Base-by-base conservation (phyloP, 2,888 invertebrate genomes). In the Lasiommata megera region DNA sequence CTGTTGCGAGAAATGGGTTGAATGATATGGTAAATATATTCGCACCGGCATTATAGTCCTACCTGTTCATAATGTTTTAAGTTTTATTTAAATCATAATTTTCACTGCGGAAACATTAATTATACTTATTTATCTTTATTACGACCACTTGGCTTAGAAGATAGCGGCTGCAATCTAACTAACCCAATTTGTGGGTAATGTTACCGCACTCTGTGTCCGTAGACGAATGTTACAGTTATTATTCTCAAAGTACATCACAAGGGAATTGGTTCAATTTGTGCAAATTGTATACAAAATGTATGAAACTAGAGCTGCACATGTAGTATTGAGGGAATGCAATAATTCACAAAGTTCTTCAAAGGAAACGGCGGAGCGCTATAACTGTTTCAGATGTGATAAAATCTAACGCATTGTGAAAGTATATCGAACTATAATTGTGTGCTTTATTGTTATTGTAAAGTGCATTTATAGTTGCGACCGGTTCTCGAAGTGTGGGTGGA, bases 121-220 rank as follows among this genome's bases (percentile, higher is more conserved):
- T n/a, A n/a, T n/a, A n/a, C n/a, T n/a, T n/a, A n/a, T n/a, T n/a
- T n/a, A n/a, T 34, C 54, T 56, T 62, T 56, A 67, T 67, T 68
- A 70, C 68, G 34, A 34, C 11, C 11, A 11, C 62, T 68, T 67
- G 73, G 72, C 76, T 77, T 73, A 68, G 69, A 57, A 82, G 78
- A 84, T 84, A 82, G 79, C 79, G 76, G 70, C 71, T 75, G 73
- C 79, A 79, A 80, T 80, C 72, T 74, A 74, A 75, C 72, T 81
- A 83, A 85, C 83, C 82, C 74, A 83, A 84, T 86, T 85, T 80
- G 74, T 69, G 68, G 71, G 70, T 77, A 76, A 77, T 79, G 75
- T 79, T 75, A 68, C 75, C 76, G 76, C 76, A 74, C 69, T 75
- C 68, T 62, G 62, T 74, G 76, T 81, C 80, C 82, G 79, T 69